Percentiles rank a stretch among this genome's conserved stretches.
phyloP scores from a whole-genome alignment of 2,797 vertebrate genomes.

The Ptychadena robeensis region DNA sequence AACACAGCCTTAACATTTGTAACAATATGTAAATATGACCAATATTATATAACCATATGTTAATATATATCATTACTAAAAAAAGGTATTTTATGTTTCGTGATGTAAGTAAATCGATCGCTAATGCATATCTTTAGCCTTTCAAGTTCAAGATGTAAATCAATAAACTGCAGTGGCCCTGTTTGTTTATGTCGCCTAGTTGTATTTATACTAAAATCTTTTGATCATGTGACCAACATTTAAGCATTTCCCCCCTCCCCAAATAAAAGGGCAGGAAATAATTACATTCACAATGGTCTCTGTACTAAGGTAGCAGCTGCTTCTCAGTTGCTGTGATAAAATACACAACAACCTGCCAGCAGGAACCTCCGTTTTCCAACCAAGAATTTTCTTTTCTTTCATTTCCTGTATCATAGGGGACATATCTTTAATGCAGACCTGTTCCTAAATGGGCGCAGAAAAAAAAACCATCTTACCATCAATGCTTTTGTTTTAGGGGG shows the following conservation, averaged over 20 bases:
- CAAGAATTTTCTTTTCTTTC: slow-evolving; percentile 9
- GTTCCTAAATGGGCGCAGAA: slow-evolving; percentile 14
- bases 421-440: slow-evolving; percentile 35
- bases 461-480: slow-evolving; percentile 16
- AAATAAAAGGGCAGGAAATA: slow-evolving; percentile 59
- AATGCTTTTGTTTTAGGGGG: slow-evolving; percentile 75
- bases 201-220: slow-evolving; percentile 37
- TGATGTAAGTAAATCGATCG: slow-evolving; percentile 6
- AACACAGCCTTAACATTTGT: no score
- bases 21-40: neutral
- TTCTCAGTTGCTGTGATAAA: slow-evolving; percentile 59
- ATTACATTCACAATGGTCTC: slow-evolving; percentile 58
- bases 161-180: slow-evolving; percentile 9
- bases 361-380: slow-evolving; percentile 53
- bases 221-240: slow-evolving; percentile 45
- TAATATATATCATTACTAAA: neutral
- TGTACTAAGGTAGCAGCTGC: slow-evolving; percentile 57
- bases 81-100: neutral
- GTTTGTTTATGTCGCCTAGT: slow-evolving; percentile 20
- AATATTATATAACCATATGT: neutral
- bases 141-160: slow-evolving; percentile 40
- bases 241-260: slow-evolving; percentile 24
- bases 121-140: slow-evolving; percentile 7
- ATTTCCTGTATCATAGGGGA: slow-evolving; percentile 37
- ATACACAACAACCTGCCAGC: slow-evolving; percentile 61